These are phyloP conservation scores for Ypsolopha sequella DNA, from an alignment of 2,888 invertebrate genomes.

Conservation along the genomic window DNA sequence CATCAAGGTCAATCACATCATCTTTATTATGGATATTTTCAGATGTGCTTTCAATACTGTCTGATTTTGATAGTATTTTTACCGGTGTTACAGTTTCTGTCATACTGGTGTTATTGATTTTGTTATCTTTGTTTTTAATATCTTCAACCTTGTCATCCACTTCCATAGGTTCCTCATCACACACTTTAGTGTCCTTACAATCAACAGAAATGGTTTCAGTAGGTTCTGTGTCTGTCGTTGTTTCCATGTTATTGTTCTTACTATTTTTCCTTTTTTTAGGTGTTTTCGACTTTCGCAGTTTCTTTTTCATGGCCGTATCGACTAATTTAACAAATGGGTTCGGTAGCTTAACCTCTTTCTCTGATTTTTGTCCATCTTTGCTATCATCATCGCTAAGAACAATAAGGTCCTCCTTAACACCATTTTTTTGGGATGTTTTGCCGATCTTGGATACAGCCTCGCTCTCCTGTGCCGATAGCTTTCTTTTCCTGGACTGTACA, in stretches of 20 bases:
- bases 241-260: background rate
- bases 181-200: slow-evolving; percentile 9
- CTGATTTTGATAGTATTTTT: background rate
- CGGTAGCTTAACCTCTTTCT: slow-evolving; percentile 24
- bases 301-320: slow-evolving; percentile 51
- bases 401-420: slow-evolving; percentile 29
- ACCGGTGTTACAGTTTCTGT: background rate
- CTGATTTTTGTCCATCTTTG: slow-evolving; percentile 21
- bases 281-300: slow-evolving; percentile 32
- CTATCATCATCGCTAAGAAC: slow-evolving; percentile 55
- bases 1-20: slow-evolving; percentile 13
- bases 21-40: slow-evolving; percentile 4
- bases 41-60: background rate
- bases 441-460: slow-evolving; percentile 46
- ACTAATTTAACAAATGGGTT: slow-evolving; percentile 58
- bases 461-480: slow-evolving; percentile 42
- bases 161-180: slow-evolving; percentile 20
- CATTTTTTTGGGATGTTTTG: slow-evolving; percentile 52
- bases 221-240: slow-evolving; percentile 4
- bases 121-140: background rate
- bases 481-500: slow-evolving; percentile 50
- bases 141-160: slow-evolving; percentile 10
- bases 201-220: slow-evolving; percentile 1
- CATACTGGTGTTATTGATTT: background rate
- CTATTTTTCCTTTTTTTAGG: slow-evolving; percentile 31